Conservation (phyloP, 2,113 vertebrate species). For the Brienomyrus longianalis region DNA sequence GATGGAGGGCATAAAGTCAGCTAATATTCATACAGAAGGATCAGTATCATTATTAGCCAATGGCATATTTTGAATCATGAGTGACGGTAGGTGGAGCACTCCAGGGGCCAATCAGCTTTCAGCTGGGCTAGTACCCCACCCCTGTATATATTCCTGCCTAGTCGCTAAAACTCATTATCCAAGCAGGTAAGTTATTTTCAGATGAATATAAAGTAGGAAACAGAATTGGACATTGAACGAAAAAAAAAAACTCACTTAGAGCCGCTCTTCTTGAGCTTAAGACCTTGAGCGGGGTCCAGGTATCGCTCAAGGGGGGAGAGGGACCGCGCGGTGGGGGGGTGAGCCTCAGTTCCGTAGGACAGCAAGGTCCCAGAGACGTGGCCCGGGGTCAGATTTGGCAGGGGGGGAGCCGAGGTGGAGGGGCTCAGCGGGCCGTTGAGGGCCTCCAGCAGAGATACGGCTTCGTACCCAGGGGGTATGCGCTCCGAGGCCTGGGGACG, state of each 20-base stretch:
- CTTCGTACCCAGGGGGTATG: slow-evolving; percentile 87
- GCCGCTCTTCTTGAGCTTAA: slow-evolving; percentile 79
- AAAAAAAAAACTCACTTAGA: slow-evolving; percentile 73
- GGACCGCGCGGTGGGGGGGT: slow-evolving; percentile 63
- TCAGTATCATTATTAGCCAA: not conserved
- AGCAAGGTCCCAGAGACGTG: slow-evolving; percentile 68
- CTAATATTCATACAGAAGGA: not conserved
- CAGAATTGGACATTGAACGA: not conserved
- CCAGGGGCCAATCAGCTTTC: not conserved
- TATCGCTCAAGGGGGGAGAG: slow-evolving; percentile 74
- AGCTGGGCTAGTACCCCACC: not conserved
- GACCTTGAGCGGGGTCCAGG: slow-evolving; percentile 65
- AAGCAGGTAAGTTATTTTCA: not conserved
- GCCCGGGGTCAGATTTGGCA: slow-evolving; percentile 63
- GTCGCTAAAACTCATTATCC: not conserved
- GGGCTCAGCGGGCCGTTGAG: slow-evolving; percentile 85
- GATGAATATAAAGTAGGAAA: not conserved
- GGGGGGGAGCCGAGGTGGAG: slow-evolving; percentile 64
- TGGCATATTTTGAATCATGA: not conserved
- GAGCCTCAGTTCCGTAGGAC: slow-evolving; percentile 69
- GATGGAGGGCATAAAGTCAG: too few relatives aligned
- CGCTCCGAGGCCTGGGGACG: slow-evolving; percentile 78
- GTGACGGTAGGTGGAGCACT: not conserved
- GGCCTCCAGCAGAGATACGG: slow-evolving; percentile 89
- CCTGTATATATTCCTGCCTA: not conserved